phyloP scores from a whole-genome alignment of 2,797 vertebrate genomes.

The Urophycis tenuis region DNA sequence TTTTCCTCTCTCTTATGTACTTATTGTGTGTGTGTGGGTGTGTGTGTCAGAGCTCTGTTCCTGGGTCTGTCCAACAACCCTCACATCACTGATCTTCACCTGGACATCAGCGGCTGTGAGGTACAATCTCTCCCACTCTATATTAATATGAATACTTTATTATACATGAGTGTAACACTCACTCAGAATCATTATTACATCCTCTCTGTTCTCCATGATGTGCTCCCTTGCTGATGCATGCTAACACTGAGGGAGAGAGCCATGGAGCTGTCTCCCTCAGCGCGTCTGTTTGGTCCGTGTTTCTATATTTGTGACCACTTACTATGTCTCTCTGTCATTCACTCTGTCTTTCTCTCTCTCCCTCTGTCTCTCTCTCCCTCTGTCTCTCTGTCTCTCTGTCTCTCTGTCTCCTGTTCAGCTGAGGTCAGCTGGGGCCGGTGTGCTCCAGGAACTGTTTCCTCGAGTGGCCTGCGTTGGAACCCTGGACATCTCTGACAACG shows the following conservation, averaged over 20 bases:
- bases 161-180: neutral
- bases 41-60: constrained; percentile 76
- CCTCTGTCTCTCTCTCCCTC: constrained; percentile 4
- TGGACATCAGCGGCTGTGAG: constrained; percentile 90
- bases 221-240: neutral
- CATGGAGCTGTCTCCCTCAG: neutral
- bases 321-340: constrained; percentile 5
- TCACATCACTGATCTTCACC: constrained; percentile 83
- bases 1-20: neutral
- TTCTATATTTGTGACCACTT: neutral
- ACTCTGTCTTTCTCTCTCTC: neutral
- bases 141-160: neutral
- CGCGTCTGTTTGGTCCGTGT: neutral
- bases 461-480: constrained; percentile 79
- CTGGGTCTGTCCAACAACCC: constrained; percentile 86
- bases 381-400: constrained; percentile 13
- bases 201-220: neutral
- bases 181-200: neutral
- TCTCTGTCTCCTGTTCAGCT: constrained; percentile 65
- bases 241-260: neutral
- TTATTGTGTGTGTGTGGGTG: neutral
- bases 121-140: constrained; percentile 51
- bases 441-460: constrained; percentile 83
- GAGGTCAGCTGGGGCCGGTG: constrained; percentile 80
- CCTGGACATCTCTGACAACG: constrained; percentile 87